A percentile compares a stretch with the other conserved stretches of the same genome.
Conservation (phyloP, 2,888 invertebrate species). For the Belgica antarctica region DNA sequence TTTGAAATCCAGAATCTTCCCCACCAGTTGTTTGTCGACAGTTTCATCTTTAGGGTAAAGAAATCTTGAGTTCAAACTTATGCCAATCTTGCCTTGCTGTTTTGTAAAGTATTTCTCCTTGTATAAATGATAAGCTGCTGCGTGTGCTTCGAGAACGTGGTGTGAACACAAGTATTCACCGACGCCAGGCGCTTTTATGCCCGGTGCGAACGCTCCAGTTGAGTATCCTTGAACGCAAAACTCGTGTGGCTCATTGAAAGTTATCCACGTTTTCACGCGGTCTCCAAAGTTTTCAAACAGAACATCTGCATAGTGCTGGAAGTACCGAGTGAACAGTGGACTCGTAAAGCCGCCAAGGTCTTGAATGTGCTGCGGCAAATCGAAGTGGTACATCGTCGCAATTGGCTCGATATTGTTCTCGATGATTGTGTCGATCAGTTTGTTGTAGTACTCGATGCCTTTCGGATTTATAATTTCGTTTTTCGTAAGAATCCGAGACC, state of each 20-base stretch:
- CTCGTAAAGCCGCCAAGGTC: slow-evolving; percentile 63
- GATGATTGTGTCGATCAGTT: slow-evolving; percentile 62
- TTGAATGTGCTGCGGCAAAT: slow-evolving; percentile 59
- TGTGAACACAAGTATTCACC: slow-evolving; percentile 60
- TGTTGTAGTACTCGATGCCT: slow-evolving; percentile 66
- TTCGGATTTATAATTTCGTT: slow-evolving; percentile 60
- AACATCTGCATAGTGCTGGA: slow-evolving; percentile 59
- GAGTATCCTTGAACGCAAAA: slow-evolving; percentile 55
- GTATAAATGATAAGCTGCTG: slow-evolving; percentile 56
- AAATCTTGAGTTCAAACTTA: slow-evolving; percentile 48
- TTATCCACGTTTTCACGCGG: slow-evolving; percentile 57
- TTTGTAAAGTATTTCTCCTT: slow-evolving; percentile 52
- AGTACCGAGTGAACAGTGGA: slow-evolving; percentile 58
- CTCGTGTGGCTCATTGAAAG: slow-evolving; percentile 60
- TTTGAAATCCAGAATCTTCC: slow-evolving; percentile 49
- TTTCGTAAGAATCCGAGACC: slow-evolving; percentile 64
- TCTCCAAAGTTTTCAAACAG: slow-evolving; percentile 57
- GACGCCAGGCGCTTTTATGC: slow-evolving; percentile 53
- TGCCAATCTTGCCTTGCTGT: slow-evolving; percentile 51
- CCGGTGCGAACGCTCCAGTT: slow-evolving; percentile 51
- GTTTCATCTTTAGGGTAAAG: slow-evolving; percentile 47
- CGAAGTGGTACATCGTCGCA: slow-evolving; percentile 65
- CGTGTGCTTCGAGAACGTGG: slow-evolving; percentile 60
- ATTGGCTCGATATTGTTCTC: slow-evolving; percentile 60
- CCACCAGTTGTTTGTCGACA: slow-evolving; percentile 45